Base-by-base conservation (phyloP, 2,797 vertebrate genomes). In the Eulemur mongoz region DNA sequence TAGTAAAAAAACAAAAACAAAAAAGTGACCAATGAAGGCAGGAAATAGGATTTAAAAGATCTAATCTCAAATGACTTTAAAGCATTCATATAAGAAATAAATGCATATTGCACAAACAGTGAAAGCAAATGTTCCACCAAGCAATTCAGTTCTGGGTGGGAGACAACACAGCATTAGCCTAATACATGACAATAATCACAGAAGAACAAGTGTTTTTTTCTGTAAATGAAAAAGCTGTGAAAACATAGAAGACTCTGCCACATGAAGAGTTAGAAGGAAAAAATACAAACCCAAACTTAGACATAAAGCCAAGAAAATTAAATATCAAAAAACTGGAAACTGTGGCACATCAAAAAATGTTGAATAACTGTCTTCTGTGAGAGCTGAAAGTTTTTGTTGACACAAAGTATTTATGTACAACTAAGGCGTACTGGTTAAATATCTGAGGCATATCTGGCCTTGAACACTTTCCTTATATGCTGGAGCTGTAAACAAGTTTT, bases 361-460 rank as follows among this genome's bases (percentile, higher is more conserved):
- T 98, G 99, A 99, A 99, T 99, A 99, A 99, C 99, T 99, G 99
- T 99, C 98, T 97, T 99, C 98, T 99, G 99, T 99, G 99, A 99
- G 95, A 99, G 99, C 98, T 97, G 98, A 99, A 99, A 99, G 99
- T 99, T 98, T 98, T 97, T 98, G 96, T 97, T 99, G 98, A 99
- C 99, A 99, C 98, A 98, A 98, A 98, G 99, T 99, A 99, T 99
- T 99, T 99, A 99, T 99, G 99, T 99, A 99, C 99, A 99, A 99
- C 99, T 99, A 99, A 99, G 99, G 99, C 99, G 99, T 99, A 99
- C 99, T 99, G 99, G 99, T 99, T 99, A 99, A 99, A 99, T 99
- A 99, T 99, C 98, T 98, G 99, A 99, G 99, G 99, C 99, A 97
- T 99, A 98, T 99, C 99, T 98, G 98, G 99, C 99, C 99, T 99